Conservation (phyloP, 2,888 invertebrate species). For the Drosophila dives region DNA sequence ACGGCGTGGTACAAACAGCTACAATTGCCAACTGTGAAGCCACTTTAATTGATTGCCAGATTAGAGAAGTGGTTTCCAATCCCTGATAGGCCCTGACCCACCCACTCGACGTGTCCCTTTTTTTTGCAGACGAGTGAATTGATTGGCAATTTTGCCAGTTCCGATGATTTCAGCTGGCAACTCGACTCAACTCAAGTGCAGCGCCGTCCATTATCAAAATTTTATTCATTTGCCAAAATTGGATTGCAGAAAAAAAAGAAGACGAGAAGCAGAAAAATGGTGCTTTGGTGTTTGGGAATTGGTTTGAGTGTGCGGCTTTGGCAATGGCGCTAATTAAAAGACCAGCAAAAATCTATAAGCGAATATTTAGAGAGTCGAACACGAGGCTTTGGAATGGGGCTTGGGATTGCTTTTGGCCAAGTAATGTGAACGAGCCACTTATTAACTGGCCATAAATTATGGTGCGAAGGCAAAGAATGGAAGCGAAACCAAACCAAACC, state of each 20-base stretch:
- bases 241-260: background rate
- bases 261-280: conserved; percentile 7
- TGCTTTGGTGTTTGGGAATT: conserved; percentile 24
- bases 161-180: conserved; percentile 32
- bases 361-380: background rate
- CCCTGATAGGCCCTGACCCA: background rate
- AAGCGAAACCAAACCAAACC: conserved; percentile 8
- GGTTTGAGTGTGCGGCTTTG: conserved; percentile 45
- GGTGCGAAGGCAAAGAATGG: conserved; percentile 34
- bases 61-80: conserved; percentile 14
- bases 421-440: conserved; percentile 47
- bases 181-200: conserved; percentile 44
- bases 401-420: conserved; percentile 4
- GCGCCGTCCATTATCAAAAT: conserved; percentile 49
- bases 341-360: conserved; percentile 26
- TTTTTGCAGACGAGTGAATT: conserved; percentile 47
- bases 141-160: conserved; percentile 58
- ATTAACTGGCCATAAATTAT: conserved; percentile 61
- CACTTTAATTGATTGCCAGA: conserved; percentile 59
- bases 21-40: conserved; percentile 22
- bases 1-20: conserved; percentile 1
- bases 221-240: conserved; percentile 38
- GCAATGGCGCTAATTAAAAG: conserved; percentile 73
- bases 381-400: background rate
- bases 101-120: conserved; percentile 4